A percentile compares a stretch with the other conserved stretches of the same genome.
These are phyloP conservation scores for Drosophila hamatofila DNA, from an alignment of 2,888 invertebrate species.

Conservation along the genomic window DNA sequence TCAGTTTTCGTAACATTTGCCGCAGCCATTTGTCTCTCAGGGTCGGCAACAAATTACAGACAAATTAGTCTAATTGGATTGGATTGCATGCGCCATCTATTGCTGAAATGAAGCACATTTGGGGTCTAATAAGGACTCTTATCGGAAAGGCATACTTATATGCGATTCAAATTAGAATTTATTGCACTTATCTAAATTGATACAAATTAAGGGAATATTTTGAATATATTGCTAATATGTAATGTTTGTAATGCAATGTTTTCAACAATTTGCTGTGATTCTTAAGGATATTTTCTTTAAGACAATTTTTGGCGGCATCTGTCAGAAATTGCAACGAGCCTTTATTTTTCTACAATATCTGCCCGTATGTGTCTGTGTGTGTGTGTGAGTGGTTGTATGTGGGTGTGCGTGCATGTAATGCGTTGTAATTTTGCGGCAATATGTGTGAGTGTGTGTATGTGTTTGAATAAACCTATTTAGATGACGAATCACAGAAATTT, in stretches of 20 bases:
- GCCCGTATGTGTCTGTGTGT: not conserved
- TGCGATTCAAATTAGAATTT: not conserved
- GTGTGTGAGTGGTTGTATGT: conserved; percentile 4
- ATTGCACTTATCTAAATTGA: not conserved
- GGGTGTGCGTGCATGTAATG: conserved; percentile 64
- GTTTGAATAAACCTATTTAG: conserved; percentile 71
- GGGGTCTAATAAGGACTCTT: fast-evolving
- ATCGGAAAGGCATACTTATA: not conserved
- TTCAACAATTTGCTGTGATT: not conserved
- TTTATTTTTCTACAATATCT: not conserved
- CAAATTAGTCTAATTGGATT: too few species aligned
- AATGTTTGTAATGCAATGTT: not conserved
- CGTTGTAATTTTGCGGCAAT: conserved; percentile 60
- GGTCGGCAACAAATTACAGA: too few species aligned
- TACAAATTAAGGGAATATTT: not conserved
- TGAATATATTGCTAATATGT: not conserved
- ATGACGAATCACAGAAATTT: conserved; percentile 82
- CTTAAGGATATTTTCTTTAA: not conserved
- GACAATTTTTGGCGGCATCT: conserved; percentile 37
- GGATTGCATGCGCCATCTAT: not conserved
- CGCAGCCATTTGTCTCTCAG: not conserved
- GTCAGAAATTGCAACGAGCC: conserved; percentile 34
- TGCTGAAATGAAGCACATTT: not conserved
- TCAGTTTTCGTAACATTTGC: not conserved
- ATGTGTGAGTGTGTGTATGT: conserved; percentile 33